These are phyloP conservation scores for Amphiprion percula DNA, from an alignment of 2,113 vertebrate genomes.

Conservation along the genomic window DNA sequence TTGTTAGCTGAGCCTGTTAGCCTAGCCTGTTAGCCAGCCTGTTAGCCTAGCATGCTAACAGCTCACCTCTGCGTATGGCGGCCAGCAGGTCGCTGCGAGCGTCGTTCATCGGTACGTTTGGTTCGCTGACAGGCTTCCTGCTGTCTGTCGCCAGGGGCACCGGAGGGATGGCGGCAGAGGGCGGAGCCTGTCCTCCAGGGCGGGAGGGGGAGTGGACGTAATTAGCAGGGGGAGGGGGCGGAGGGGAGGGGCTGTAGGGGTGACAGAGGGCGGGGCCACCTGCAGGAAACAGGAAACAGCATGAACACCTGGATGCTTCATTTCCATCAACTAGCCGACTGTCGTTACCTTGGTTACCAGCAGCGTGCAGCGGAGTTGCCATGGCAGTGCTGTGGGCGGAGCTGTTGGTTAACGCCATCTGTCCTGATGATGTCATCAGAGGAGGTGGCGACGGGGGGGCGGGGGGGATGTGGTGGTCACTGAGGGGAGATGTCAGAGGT, in stretches of 20 bases:
- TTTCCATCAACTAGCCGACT: no score
- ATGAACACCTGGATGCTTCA: not conserved
- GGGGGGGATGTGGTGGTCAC: conserved; percentile 86
- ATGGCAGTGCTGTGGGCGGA: conserved; percentile 51
- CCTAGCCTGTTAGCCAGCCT: no score
- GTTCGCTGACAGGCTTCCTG: conserved; percentile 78
- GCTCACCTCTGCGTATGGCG: conserved; percentile 87
- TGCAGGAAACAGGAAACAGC: not conserved
- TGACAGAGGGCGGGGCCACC: conserved; percentile 69
- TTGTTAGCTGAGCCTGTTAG: no score
- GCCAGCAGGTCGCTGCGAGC: conserved; percentile 90
- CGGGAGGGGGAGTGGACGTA: conserved; percentile 83
- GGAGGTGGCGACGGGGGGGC: conserved; percentile 89
- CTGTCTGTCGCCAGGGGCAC: conserved; percentile 46
- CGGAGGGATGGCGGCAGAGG: conserved; percentile 62
- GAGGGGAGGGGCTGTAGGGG: conserved; percentile 81
- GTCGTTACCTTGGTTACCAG: conserved; percentile 42
- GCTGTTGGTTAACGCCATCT: conserved; percentile 84
- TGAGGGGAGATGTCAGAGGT: conserved; percentile 62
- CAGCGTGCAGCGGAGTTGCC: conserved; percentile 49
- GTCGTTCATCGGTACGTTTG: conserved; percentile 86
- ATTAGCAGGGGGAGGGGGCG: conserved; percentile 75
- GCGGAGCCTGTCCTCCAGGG: conserved; percentile 20
- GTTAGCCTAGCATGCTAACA: conserved; percentile 20
- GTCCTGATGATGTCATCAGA: conserved; percentile 84